A percentile compares a stretch with the other conserved stretches of the same genome.
These are phyloP conservation scores for Drosophila triauraria DNA, from an alignment of 1,140 invertebrate species.

Conservation along the genomic window DNA sequence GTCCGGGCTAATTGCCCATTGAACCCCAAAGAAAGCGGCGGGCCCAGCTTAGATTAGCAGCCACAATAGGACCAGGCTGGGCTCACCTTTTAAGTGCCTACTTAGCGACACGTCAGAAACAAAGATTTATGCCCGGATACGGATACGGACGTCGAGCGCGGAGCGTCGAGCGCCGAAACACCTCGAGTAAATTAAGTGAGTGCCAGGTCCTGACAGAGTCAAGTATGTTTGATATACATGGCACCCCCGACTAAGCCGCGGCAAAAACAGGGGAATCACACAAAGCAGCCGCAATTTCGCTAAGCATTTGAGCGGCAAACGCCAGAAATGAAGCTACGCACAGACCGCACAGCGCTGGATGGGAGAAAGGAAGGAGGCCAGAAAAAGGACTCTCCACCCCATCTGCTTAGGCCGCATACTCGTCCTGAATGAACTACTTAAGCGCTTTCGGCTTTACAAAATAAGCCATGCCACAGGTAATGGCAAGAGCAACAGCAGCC, in stretches of 20 bases:
- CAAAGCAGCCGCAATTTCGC: conserved; percentile 71
- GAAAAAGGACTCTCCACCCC: conserved; percentile 28
- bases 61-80: conserved; percentile 16
- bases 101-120: conserved; percentile 77
- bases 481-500: conserved; percentile 14
- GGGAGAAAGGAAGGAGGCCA: not conserved
- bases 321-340: conserved; percentile 32
- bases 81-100: conserved; percentile 59
- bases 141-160: conserved; percentile 5
- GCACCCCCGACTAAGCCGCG: conserved; percentile 33
- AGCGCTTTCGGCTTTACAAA: conserved; percentile 59
- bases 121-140: conserved; percentile 67
- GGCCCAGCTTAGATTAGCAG: conserved; percentile 24
- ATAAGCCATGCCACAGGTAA: conserved; percentile 60
- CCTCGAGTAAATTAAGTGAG: conserved; percentile 70
- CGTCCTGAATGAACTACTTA: conserved; percentile 66
- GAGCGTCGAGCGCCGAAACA: conserved; percentile 35
- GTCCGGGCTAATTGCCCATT: conserved; percentile 52
- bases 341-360: conserved; percentile 12
- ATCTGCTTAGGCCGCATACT: conserved; percentile 19
- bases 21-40: conserved; percentile 30
- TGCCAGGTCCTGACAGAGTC: conserved; percentile 62
- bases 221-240: conserved; percentile 72
- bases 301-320: conserved; percentile 68
- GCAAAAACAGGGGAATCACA: conserved; percentile 53